phyloP scores from a whole-genome alignment of 2,113 vertebrate genomes.

The Leptodactylus fuscus region DNA sequence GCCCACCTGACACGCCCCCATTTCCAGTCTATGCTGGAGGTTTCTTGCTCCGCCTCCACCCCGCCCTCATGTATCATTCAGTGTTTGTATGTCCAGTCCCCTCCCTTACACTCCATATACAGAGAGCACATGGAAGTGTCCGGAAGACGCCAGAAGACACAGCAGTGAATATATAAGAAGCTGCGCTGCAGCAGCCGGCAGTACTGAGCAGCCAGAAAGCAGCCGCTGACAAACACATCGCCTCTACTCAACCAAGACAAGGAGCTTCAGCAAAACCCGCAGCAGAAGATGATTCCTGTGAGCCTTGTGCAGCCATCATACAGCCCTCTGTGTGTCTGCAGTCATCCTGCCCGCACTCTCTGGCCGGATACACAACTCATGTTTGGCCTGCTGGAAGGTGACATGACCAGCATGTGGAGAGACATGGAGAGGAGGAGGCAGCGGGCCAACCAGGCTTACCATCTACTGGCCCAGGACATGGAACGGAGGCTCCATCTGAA shows the following conservation, averaged over 20 bases:
- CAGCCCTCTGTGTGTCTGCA: constrained; percentile 38
- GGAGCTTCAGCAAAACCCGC: too few species aligned
- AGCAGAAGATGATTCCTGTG: constrained; percentile 64
- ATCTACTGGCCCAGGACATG: constrained; percentile 10
- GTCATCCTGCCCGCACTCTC: too few species aligned
- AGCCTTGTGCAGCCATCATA: constrained; percentile 62
- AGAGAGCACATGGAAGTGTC: constrained; percentile 10
- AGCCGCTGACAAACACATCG: neutral
- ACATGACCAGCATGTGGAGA: constrained; percentile 56
- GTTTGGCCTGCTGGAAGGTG: too few species aligned
- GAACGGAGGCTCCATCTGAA: neutral
- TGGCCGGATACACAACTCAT: too few species aligned
- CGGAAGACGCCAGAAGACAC: neutral
- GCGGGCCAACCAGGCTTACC: neutral
- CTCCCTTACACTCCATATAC: constrained; percentile 11
- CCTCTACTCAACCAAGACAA: too few species aligned
- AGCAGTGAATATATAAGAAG: constrained; percentile 58
- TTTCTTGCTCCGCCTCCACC: neutral
- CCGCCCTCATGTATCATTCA: neutral
- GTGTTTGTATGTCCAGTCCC: neutral
- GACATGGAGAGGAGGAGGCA: constrained; percentile 27
- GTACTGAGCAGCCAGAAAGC: constrained; percentile 25
- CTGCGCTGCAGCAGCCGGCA: neutral
- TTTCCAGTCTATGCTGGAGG: neutral
- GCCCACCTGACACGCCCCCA: neutral